Conservation (phyloP, 2,113 vertebrate genomes). For the Miniopterus natalensis region DNA sequence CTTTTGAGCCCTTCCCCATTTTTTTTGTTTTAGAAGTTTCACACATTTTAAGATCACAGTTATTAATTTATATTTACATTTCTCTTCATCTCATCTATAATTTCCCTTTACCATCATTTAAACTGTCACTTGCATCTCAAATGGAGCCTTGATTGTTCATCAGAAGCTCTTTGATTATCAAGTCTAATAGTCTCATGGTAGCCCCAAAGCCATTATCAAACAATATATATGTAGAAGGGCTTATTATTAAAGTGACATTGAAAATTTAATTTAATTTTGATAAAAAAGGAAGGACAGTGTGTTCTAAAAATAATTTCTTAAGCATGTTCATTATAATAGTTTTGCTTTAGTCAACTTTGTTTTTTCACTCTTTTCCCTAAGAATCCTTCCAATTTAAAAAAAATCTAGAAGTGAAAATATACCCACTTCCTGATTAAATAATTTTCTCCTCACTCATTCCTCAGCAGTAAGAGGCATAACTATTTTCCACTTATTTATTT, state of each 20-base stretch:
- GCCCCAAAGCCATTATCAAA: background rate
- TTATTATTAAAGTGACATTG: background rate
- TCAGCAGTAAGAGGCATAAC: background rate
- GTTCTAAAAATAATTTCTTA: background rate
- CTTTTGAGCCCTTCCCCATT: background rate
- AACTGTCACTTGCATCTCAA: background rate
- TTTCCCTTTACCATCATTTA: background rate
- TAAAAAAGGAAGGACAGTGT: background rate
- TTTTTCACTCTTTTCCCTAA: background rate
- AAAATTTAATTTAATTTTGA: background rate
- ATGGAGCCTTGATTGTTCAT: background rate
- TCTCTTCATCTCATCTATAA: conserved; percentile 7
- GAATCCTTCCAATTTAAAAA: background rate
- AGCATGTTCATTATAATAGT: background rate
- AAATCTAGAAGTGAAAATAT: background rate
- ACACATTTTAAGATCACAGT: background rate
- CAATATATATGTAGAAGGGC: background rate
- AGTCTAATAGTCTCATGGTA: background rate
- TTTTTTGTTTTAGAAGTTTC: background rate
- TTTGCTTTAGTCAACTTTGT: background rate
- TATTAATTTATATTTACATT: background rate
- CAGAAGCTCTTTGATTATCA: background rate
- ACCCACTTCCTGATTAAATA: background rate
- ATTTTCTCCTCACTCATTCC: background rate
- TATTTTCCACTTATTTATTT: background rate